These are phyloP conservation scores for Acridotheres tristis DNA, from an alignment of 2,797 vertebrate genomes.

Conservation along the genomic window DNA sequence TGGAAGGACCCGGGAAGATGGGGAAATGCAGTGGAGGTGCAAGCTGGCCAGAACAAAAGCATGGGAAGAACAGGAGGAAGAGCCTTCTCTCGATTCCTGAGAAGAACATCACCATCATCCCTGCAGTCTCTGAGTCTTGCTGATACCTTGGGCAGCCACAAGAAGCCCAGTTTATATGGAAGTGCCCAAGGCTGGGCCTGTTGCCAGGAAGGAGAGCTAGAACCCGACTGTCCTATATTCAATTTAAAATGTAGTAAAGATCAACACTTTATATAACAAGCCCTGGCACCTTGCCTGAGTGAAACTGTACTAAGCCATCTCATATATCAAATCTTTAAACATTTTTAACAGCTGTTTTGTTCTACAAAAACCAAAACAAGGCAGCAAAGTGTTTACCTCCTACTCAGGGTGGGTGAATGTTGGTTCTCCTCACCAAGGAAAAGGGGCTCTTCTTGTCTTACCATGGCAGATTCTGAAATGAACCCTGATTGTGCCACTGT, in stretches of 20 bases:
- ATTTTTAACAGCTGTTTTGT: background rate
- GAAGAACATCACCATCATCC: background rate
- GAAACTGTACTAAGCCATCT: background rate
- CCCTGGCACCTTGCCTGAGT: conserved; percentile 5
- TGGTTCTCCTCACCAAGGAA: background rate
- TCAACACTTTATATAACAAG: conserved; percentile 54
- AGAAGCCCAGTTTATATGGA: conserved; percentile 26
- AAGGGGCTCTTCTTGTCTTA: background rate
- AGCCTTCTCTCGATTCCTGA: background rate
- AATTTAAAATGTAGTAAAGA: conserved; percentile 8
- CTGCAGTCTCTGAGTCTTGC: background rate
- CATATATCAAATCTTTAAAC: background rate
- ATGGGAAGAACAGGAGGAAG: conserved; percentile 41
- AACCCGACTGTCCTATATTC: background rate
- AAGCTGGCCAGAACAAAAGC: background rate
- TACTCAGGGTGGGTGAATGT: background rate
- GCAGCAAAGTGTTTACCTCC: background rate
- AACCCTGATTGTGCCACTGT: background rate
- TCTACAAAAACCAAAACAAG: background rate
- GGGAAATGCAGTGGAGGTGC: conserved; percentile 69
- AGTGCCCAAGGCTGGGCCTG: background rate
- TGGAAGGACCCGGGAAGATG: conserved; percentile 72
- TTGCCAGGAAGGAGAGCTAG: conserved; percentile 48
- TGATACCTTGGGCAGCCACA: background rate
- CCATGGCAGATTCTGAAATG: background rate